Base-by-base conservation (phyloP, 2,888 invertebrate genomes). In the Trisateles emortualis region DNA sequence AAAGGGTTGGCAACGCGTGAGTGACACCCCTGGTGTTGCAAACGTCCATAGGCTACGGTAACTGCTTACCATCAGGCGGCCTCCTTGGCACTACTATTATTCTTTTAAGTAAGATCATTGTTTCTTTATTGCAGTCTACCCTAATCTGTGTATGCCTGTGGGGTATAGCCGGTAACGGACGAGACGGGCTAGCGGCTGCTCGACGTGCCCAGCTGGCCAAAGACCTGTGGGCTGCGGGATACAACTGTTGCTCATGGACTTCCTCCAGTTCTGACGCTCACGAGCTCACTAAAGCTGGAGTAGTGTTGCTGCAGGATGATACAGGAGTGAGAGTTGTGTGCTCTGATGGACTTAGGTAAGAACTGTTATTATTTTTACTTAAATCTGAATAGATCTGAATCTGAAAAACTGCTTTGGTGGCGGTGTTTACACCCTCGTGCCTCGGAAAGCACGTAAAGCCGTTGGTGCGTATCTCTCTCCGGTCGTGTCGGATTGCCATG, bases 191-290 rank as follows among this genome's bases (percentile, higher is more conserved):
- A 0, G 76, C 76, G 0, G 85, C 86, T 0, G 50, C 64, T 0
- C 56, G 74, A 0, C 75, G 85, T 0, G 90, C 86, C 0, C 67
- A 59, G 1, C 60, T 90, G 0, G 86, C 84, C 1, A 64, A 75
- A 0, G 83, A 95, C 38, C 89, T 98, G 9, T 97, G 98, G 97
- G 88, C 94, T 0, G 93, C 94, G 0, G 96, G 96, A 0, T 93
- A 96, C 48, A 93, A 94, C 53, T 68, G 71, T 46, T 74, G 63
- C 48, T 40, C 66, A 0, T 81, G 80, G 79, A 54, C 78, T 2
- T 55, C 67, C 0, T 47, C 61, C 19, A 46, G 46, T 9, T 57
- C 62, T 0, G 83, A 83, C 30, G 83, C 83, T 0, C 84, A 79
- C 54, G 84, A 88, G 10, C 42, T 79, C 46, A 59, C 72, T 1